Base-by-base conservation (phyloP, 1,140 invertebrate species). In the Drosophila mayri region DNA sequence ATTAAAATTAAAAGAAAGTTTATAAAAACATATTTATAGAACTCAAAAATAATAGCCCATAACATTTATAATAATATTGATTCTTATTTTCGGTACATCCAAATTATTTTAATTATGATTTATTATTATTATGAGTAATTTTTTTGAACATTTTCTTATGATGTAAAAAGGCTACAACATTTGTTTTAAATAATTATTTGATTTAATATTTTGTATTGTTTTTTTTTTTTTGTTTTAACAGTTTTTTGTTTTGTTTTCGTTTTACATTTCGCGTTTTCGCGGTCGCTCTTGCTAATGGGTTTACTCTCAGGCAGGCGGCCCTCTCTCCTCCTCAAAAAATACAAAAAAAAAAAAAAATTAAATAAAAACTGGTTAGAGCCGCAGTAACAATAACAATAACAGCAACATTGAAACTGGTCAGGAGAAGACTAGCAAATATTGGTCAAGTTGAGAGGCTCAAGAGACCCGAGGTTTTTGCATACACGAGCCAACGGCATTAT, bases 341-440 rank as follows among this genome's bases (percentile, higher is more conserved):
- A 87, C 72, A 5, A 1, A 25, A 25, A 25, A 7, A 44, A 22
- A 79, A 25, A 25, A 86, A 79, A 9, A 7, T 5, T 0, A 44
- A 22, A 7, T 25, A 46, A 47, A 87, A 86, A 87, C 83, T 88
- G 83, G 83, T 86, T 86, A 59, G 52, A 52, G 57, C 46, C 66
- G 18, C 8, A 49, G 22, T 47, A 35, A 40, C 30, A 58, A 57
- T 35, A 61, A 35, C 30, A 55, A 52, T 22, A 37, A 61, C 50
- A 37, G 28, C 44, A 64, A 44, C 46, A 75, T 73, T 65, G 61
- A 66, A 79, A 79, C 74, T 75, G 77, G 74, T 85, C 74, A 47
- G 59, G 41, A 54, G 63, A 79, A 65, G 63, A 18, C 28, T 35
- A n/a, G 61, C 72, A 70, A 87, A 87, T 87, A 77, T 87, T 87